A percentile compares a stretch with the other conserved stretches of the same genome.
These are phyloP conservation scores for Melinaea marsaeus DNA, from an alignment of 2,888 invertebrate species.

Conservation along the genomic window DNA sequence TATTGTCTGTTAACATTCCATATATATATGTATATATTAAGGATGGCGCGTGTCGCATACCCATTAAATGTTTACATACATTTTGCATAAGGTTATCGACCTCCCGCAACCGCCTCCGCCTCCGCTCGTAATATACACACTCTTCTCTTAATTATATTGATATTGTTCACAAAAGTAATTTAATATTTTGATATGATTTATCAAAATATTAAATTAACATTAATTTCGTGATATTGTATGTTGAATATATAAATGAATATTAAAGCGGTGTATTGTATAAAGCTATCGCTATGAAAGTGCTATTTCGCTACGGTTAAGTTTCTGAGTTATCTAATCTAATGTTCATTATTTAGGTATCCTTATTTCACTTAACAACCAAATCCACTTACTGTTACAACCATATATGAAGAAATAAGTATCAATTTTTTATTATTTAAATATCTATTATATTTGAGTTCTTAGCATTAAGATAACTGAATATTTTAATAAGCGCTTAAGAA, in stretches of 20 bases:
- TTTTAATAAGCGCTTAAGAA: too few species aligned
- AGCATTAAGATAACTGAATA: too few species aligned
- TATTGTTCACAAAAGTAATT: conserved; percentile 48
- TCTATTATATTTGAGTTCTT: too few species aligned
- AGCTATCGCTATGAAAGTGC: conserved; percentile 8
- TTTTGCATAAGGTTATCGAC: conserved; percentile 40
- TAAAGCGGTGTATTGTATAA: conserved; percentile 16
- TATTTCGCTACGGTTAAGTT: not conserved
- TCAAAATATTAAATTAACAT: conserved; percentile 37
- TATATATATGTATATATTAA: conserved; percentile 1
- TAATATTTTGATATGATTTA: too few species aligned
- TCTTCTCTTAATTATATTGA: conserved; percentile 55
- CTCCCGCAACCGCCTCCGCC: conserved; percentile 14
- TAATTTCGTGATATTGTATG: conserved; percentile 22
- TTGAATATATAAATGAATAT: conserved; percentile 23
- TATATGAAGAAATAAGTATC: too few species aligned
- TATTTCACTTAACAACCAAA: not conserved
- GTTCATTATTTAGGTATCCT: not conserved
- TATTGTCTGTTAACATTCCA: not conserved
- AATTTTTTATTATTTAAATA: too few species aligned
- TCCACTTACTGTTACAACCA: not conserved
- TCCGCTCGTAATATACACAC: conserved; percentile 22
- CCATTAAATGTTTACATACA: conserved; percentile 40
- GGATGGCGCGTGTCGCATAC: conserved; percentile 37
- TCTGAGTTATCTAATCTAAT: not conserved